Base-by-base conservation (phyloP, 2,113 vertebrate species). In the Glareola pratincola region DNA sequence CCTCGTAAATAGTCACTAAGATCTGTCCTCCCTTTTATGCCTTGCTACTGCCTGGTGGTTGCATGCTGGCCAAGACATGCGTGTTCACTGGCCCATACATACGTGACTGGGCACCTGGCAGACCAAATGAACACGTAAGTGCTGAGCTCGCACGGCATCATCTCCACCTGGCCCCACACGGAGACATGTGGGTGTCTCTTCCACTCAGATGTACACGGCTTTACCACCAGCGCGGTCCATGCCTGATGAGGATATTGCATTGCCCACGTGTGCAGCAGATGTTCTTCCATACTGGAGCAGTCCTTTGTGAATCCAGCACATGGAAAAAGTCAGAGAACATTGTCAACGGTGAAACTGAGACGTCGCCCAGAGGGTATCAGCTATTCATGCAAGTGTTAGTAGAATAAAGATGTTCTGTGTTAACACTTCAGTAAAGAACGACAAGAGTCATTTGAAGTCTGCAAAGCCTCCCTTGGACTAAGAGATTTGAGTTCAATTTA, bases 401-500 rank as follows among this genome's bases (percentile, higher is more conserved):
- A 47, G 79, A 63, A 90, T 94, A 90, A 93, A 93, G 92, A 84
- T 74, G 64, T 95, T 92, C 79, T 26, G 26, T 74, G 75, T 88
- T 96, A 94, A 75, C 72, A 92, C 92, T 92, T 93, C 47, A 81
- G 72, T 67, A 60, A 95, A 92, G 94, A 96, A 10, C 88, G 74
- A 60, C 47, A 78, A 75, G 93, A 93, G 72, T 75, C 68, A 87
- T 84, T 81, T 90, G 64, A 92, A 89, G 85, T 84, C 92, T 95
- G 68, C 68, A 94, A 96, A 96, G 72, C 94, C 56, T 94, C 26
- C 51, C 73, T 95, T 91, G 78, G 76, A 43, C 64, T 74, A 87
- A 89, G 78, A 91, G 95, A 92, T 95, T 86, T 77, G n/a, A 56
- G 71, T 94, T 92, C 64, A 51, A 84, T 96, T 95, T 94, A 88